A percentile compares a stretch with the other conserved stretches of the same genome.
Evolutionary conservation across 2,888 invertebrate species (phyloP).

Genomic region (Parochlus steinenii): DNA sequence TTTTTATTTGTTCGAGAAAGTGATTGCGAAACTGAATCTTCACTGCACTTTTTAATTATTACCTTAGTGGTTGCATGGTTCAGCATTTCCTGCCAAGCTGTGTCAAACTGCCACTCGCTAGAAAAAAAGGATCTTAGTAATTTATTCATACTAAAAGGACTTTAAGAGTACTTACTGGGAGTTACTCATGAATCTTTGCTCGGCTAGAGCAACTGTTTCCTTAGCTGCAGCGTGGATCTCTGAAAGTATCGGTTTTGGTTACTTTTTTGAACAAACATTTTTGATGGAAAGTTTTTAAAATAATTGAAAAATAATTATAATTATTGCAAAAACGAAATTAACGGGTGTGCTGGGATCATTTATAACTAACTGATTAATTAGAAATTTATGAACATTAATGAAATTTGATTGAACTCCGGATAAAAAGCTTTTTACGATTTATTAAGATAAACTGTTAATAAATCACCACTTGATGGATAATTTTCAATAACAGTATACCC

Average conservation of each 20-base stretch:
- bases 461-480: too few species aligned
- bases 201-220: slow-evolving; percentile 82
- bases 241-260: too few species aligned
- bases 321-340: too few species aligned
- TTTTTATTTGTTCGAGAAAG: too few species aligned
- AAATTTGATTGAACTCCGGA: too few species aligned
- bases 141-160: slow-evolving; percentile 18
- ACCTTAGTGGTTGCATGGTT: slow-evolving; percentile 91
- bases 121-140: not conserved
- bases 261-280: slow-evolving; percentile 2
- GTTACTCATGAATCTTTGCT: slow-evolving; percentile 45
- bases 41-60: too few species aligned
- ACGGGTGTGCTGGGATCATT: slow-evolving; percentile 7
- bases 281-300: not conserved
- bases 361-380: slow-evolving; percentile 6
- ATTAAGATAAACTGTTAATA: too few species aligned
- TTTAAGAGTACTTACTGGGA: slow-evolving; percentile 30
- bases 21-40: too few species aligned
- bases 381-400: too few species aligned
- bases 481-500: too few species aligned
- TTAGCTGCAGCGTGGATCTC: slow-evolving; percentile 85
- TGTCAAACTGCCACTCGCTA: slow-evolving; percentile 79
- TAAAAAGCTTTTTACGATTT: too few species aligned
- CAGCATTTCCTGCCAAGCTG: slow-evolving; percentile 94
- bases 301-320: too few species aligned